phyloP scores from a whole-genome alignment of 2,113 vertebrate genomes.

The Isichthys henryi region DNA sequence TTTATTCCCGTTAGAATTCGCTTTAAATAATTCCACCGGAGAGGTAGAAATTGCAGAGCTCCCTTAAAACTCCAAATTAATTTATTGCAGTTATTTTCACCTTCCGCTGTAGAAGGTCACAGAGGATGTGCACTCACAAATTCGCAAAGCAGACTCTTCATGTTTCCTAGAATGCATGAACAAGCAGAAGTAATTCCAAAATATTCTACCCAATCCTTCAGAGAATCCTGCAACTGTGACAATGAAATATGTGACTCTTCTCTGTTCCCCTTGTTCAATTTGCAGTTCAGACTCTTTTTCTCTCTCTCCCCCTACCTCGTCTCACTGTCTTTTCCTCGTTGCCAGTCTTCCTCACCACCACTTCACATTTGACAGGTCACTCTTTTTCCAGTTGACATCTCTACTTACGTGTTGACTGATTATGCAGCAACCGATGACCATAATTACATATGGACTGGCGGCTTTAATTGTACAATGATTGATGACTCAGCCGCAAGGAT shows the following conservation, averaged over 20 bases:
- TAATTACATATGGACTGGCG: not conserved
- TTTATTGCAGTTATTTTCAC: constrained; percentile 20
- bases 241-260: not conserved
- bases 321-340: not conserved
- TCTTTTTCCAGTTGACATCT: not conserved
- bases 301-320: not conserved
- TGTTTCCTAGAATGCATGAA: not conserved
- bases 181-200: not conserved
- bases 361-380: not conserved
- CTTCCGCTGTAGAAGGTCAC: constrained; percentile 7
- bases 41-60: not conserved
- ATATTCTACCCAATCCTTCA: constrained; percentile 8
- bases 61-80: constrained; percentile 16
- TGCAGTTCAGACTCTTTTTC: not conserved
- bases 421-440: not conserved
- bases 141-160: constrained; percentile 2
- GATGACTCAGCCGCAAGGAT: not conserved
- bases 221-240: not conserved
- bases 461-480: not conserved
- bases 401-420: not conserved
- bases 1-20: not conserved
- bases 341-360: not conserved
- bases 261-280: not conserved
- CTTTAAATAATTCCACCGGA: not conserved
- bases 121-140: constrained; percentile 1